Percentiles rank a stretch among this genome's conserved stretches.
Conservation (phyloP, 2,888 invertebrate genomes). For the Andrena flavipes region DNA sequence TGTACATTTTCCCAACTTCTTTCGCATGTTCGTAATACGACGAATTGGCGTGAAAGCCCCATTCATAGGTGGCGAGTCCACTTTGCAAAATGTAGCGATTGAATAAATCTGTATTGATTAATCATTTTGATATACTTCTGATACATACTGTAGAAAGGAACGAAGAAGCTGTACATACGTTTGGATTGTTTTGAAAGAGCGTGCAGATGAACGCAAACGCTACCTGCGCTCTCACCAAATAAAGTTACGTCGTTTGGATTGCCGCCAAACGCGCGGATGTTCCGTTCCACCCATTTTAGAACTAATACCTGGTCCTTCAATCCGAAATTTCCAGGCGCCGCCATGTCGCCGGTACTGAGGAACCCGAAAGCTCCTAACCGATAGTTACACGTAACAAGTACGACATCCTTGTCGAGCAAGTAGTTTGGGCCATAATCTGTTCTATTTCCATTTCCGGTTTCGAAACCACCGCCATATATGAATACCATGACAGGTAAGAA, state of each 20-base stretch:
- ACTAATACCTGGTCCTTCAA: constrained; percentile 76
- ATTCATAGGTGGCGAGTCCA: background rate
- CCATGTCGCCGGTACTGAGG: constrained; percentile 73
- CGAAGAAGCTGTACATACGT: background rate
- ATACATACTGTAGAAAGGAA: background rate
- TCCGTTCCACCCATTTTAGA: constrained; percentile 70
- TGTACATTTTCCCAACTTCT: background rate
- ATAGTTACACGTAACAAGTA: constrained; percentile 70
- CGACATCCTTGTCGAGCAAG: constrained; percentile 64
- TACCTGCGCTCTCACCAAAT: background rate
- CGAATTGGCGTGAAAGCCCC: background rate
- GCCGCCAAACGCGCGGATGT: background rate
- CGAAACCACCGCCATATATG: constrained; percentile 67
- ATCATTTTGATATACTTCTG: background rate
- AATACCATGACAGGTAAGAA: constrained; percentile 60
- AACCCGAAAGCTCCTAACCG: constrained; percentile 69
- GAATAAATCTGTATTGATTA: background rate
- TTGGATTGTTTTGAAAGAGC: background rate
- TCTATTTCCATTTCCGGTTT: constrained; percentile 43
- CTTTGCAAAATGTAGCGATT: background rate
- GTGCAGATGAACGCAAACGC: background rate
- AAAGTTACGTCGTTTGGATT: background rate
- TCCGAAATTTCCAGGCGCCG: constrained; percentile 76
- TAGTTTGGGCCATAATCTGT: constrained; percentile 58
- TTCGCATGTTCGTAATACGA: background rate